Evolutionary conservation across 2,797 vertebrate genomes (phyloP), one percentile per base, ranked within the genome.

Genomic region (Falco biarmicus): DNA sequence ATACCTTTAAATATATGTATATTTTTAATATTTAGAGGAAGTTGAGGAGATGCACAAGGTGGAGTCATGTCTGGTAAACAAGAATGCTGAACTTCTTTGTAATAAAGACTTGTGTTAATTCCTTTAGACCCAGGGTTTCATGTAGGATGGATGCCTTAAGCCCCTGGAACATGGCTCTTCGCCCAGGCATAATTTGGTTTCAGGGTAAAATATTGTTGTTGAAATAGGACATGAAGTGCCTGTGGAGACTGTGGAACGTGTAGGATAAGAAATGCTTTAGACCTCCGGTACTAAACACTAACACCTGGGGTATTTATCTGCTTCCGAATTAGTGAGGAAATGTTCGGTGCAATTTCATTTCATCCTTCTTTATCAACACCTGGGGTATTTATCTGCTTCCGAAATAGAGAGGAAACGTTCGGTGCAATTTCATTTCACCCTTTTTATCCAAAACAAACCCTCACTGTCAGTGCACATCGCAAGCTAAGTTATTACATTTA

Each of bases 171-270:
- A 13, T 22, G 28, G 45, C 65, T 86, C 7, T 91, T 90, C 59
- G 94, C 64, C 64, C 79, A 91, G 89, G 65, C 34, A 41, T 65
- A 69, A 69, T 83, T 89, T 87, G 34, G 25, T 69, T 96, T 88
- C 41, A 41, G 65, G 43, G 43, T 92, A 92, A 91, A 96, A 87
- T 91, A 89, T 22, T 78, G 41, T 61, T 95, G 43, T 64, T 86
- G 81, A 95, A 92, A 85, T 45, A 65, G 54, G 53, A 60, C 45
- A 32, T 78, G 75, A 87, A 78, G 59, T 25, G 11, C 65, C 85
- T 88, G 31, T 79, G 77, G 56, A 92, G 83, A 53, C 65, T 41
- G 15, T 64, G 50, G 68, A 83, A 68, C 13, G 2, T 31, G 68
- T 39, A 64, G 45, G 78, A 15, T 81, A 87, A 92, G 73, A 71